phyloP scores from a whole-genome alignment of 2,113 vertebrate genomes.

The Tamias sibiricus region DNA sequence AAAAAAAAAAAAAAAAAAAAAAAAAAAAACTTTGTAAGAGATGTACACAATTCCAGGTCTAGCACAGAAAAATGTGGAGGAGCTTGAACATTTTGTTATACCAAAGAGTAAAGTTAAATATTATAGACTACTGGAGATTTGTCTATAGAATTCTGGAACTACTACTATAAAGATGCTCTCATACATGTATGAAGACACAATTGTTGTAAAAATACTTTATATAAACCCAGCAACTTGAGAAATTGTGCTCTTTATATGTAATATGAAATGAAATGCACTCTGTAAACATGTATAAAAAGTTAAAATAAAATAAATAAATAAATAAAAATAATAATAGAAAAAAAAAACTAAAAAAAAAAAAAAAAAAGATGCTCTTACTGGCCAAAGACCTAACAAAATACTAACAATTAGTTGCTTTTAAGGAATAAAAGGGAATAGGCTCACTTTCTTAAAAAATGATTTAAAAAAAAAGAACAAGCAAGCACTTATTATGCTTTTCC shows the following conservation, averaged over 20 bases:
- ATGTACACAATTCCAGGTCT: neutral
- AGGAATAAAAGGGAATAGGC: neutral
- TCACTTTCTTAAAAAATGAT: slow-evolving; percentile 41
- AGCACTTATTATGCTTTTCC: neutral
- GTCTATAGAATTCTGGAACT: neutral
- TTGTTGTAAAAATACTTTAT: too few species aligned
- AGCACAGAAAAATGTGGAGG: neutral
- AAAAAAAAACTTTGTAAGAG: neutral
- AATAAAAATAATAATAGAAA: too few species aligned
- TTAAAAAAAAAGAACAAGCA: neutral
- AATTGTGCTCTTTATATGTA: too few species aligned
- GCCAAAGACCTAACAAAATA: neutral
- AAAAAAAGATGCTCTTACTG: too few species aligned
- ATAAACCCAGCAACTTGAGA: too few species aligned
- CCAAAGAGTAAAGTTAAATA: slow-evolving; percentile 13
- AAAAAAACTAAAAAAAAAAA: too few species aligned
- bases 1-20: neutral
- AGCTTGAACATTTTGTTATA: neutral
- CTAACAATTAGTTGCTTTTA: neutral
- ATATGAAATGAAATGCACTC: too few species aligned
- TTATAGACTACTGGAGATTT: neutral
- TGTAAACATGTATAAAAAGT: too few species aligned
- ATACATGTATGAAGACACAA: too few species aligned
- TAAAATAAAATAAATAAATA: too few species aligned
- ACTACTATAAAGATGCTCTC: neutral